phyloP scores from a whole-genome alignment of 2,113 vertebrate species.

The Callithrix jacchus region DNA sequence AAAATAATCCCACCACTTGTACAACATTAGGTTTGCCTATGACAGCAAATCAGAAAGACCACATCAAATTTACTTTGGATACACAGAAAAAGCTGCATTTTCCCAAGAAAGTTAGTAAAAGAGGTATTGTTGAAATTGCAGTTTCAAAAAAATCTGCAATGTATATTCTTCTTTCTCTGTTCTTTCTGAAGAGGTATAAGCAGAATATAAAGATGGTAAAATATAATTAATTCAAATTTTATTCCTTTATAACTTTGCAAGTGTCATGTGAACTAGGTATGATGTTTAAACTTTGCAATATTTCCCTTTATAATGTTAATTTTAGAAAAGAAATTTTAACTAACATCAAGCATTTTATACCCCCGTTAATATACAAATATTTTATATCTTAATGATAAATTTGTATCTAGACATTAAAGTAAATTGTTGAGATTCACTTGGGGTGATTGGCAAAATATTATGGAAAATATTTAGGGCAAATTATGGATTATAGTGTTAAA shows the following conservation, averaged over 20 bases:
- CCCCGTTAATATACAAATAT: background rate
- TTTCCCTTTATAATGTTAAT: background rate
- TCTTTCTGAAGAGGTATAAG: no score
- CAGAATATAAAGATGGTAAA: background rate
- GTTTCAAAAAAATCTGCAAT: background rate
- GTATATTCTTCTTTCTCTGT: background rate
- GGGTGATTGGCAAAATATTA: no score
- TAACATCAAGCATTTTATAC: background rate
- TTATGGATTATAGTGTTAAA: no score
- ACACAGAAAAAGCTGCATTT: background rate
- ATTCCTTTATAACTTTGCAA: background rate
- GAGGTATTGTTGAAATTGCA: background rate
- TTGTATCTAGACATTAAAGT: background rate
- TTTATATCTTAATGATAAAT: background rate
- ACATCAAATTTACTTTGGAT: background rate
- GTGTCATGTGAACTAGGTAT: background rate
- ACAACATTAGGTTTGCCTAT: background rate
- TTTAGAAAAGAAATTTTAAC: background rate
- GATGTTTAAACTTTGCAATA: background rate
- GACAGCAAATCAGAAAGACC: background rate
- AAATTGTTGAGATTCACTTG: background rate
- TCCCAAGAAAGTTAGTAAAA: background rate
- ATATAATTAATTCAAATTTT: background rate
- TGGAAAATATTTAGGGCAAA: no score
- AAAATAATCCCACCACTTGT: background rate